These are phyloP conservation scores for Automeris io DNA, from an alignment of 2,888 invertebrate species.

Conservation along the genomic window DNA sequence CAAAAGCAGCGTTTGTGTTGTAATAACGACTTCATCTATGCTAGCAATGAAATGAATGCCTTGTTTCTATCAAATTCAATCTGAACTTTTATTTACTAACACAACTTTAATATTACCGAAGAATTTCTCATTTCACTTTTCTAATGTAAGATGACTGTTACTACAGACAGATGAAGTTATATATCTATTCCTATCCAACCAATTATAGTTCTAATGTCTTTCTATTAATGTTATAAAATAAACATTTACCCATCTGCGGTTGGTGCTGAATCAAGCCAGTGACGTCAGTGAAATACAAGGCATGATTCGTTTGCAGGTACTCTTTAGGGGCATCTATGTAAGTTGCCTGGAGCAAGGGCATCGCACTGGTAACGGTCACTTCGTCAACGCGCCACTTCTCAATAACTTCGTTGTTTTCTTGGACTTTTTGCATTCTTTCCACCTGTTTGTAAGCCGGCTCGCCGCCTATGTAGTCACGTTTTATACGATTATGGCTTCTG, in stretches of 20 bases:
- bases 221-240: too few species aligned
- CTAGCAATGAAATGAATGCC: too few species aligned
- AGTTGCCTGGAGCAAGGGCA: conserved; percentile 35
- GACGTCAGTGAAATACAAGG: conserved; percentile 56
- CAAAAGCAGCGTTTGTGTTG: too few species aligned
- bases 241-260: conserved; percentile 47
- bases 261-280: conserved; percentile 45
- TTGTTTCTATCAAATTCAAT: too few species aligned
- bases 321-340: conserved; percentile 52
- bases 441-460: conserved; percentile 67
- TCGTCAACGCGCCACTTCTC: conserved; percentile 29
- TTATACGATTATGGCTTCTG: conserved; percentile 60
- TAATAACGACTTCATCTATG: too few species aligned
- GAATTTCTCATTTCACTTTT: too few species aligned
- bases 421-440: conserved; percentile 52
- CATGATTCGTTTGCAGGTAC: conserved; percentile 37
- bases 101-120: too few species aligned
- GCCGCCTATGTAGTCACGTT: conserved; percentile 65
- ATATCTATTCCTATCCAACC: too few species aligned
- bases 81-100: too few species aligned
- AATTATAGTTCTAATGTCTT: too few species aligned
- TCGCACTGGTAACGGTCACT: conserved; percentile 19
- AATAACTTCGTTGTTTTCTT: conserved; percentile 29
- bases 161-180: too few species aligned
- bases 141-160: too few species aligned